Conservation (phyloP, 2,113 vertebrate species). For the Lepisosteus oculatus region DNA sequence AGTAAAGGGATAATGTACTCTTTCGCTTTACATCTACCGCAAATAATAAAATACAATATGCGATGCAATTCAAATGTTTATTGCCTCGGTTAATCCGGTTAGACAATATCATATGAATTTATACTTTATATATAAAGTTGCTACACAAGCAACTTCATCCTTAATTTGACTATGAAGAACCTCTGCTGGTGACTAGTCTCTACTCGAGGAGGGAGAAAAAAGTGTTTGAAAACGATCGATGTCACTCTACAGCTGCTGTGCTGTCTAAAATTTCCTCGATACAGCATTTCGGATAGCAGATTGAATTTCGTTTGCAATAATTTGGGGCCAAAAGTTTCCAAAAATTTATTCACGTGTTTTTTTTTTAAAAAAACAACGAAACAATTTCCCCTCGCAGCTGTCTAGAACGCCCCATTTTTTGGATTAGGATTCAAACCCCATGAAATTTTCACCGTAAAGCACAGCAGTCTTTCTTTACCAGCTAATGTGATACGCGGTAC, state of each 20-base stretch:
- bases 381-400: not conserved
- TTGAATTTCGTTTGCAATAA: slow-evolving; percentile 7
- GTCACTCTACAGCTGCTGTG: not conserved
- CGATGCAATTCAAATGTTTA: not conserved
- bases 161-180: not conserved
- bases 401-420: not conserved
- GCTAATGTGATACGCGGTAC: not conserved
- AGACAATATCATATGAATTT: not conserved
- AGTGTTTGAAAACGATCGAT: slow-evolving; percentile 13
- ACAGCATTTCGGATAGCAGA: not conserved
- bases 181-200: slow-evolving; percentile 16
- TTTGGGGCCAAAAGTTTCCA: slow-evolving; percentile 7
- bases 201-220: slow-evolving; percentile 48
- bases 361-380: not conserved
- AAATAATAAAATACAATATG: slow-evolving; percentile 31
- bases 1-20: too few relatives aligned
- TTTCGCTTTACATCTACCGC: too few relatives aligned
- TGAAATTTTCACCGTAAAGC: not conserved
- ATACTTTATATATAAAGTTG: not conserved
- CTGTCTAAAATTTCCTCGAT: not conserved
- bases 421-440: not conserved
- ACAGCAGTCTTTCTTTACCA: not conserved
- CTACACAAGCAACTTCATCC: not conserved
- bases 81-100: not conserved
- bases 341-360: not conserved